A percentile compares a stretch with the other conserved stretches of the same genome.
Conservation (phyloP, 2,797 vertebrate species). For the Syngnathus rostellatus region DNA sequence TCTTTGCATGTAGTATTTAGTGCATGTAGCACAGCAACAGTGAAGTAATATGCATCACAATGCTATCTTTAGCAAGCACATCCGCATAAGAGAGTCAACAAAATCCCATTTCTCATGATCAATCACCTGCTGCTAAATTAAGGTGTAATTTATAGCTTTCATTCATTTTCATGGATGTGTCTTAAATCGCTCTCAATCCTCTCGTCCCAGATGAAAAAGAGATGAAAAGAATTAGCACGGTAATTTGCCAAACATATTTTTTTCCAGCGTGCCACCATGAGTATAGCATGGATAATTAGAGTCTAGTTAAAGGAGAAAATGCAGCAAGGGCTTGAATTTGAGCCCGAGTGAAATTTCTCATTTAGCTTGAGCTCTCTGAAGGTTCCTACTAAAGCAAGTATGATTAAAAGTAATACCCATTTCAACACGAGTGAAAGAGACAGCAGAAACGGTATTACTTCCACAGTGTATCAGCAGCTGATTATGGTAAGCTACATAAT, state of each 20-base stretch:
- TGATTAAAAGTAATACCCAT: slow-evolving; percentile 54
- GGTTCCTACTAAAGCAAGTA: slow-evolving; percentile 40
- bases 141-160: slow-evolving; percentile 8
- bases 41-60: neutral
- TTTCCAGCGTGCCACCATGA: slow-evolving; percentile 20
- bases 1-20: neutral
- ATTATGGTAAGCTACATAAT: neutral
- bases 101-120: slow-evolving; percentile 4
- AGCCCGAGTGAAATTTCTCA: slow-evolving; percentile 51
- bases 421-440: slow-evolving; percentile 32
- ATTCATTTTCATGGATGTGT: slow-evolving; percentile 1
- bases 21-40: neutral
- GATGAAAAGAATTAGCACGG: slow-evolving; percentile 20
- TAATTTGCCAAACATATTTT: slow-evolving; percentile 17
- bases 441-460: slow-evolving; percentile 50
- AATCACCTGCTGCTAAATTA: slow-evolving; percentile 11
- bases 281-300: slow-evolving; percentile 44
- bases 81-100: neutral
- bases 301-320: slow-evolving; percentile 36
- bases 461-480: slow-evolving; percentile 29
- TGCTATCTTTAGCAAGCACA: neutral
- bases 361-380: slow-evolving; percentile 39
- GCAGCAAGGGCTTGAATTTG: slow-evolving; percentile 48
- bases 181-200: slow-evolving; percentile 9
- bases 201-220: slow-evolving; percentile 14